Evolutionary conservation across 2,113 vertebrate species (phyloP).

Genomic region (Aythya baeri): DNA sequence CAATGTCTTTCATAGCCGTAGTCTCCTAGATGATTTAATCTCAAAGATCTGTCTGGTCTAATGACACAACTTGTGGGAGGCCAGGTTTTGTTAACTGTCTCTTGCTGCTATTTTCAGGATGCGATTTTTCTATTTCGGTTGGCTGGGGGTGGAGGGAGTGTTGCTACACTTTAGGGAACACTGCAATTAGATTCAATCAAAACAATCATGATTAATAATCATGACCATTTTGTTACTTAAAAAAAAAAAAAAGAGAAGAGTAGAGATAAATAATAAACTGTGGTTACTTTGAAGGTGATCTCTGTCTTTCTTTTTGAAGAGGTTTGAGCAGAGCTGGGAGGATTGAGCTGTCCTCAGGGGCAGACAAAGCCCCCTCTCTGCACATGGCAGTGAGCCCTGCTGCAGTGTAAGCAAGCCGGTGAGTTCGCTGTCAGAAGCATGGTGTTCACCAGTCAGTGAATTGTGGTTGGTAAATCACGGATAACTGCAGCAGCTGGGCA

Average conservation of each 20-base stretch:
- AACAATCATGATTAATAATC: constrained; percentile 47
- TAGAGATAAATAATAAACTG: constrained; percentile 30
- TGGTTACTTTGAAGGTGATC: neutral
- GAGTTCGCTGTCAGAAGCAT: neutral
- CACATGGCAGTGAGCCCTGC: neutral
- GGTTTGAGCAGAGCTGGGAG: neutral
- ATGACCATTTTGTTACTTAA: constrained; percentile 28
- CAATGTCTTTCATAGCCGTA: neutral
- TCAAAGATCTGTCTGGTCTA: neutral
- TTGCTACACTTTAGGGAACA: constrained; percentile 22
- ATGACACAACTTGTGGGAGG: constrained; percentile 11
- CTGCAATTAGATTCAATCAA: constrained; percentile 36
- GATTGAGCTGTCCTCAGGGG: neutral
- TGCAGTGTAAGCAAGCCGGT: neutral
- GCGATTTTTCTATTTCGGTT: constrained; percentile 29
- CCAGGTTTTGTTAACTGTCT: neutral
- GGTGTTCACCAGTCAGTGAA: neutral
- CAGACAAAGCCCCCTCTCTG: neutral
- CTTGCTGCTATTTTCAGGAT: constrained; percentile 25
- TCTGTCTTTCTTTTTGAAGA: constrained; percentile 3
- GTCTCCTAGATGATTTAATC: neutral
- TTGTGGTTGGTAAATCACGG: neutral
- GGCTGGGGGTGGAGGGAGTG: neutral
- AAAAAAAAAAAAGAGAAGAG: neutral
- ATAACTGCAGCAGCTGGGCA: constrained; percentile 4